Evolutionary conservation across 2,113 vertebrate species (phyloP), one percentile per base, ranked within the genome.

Genomic region (Zeus faber): DNA sequence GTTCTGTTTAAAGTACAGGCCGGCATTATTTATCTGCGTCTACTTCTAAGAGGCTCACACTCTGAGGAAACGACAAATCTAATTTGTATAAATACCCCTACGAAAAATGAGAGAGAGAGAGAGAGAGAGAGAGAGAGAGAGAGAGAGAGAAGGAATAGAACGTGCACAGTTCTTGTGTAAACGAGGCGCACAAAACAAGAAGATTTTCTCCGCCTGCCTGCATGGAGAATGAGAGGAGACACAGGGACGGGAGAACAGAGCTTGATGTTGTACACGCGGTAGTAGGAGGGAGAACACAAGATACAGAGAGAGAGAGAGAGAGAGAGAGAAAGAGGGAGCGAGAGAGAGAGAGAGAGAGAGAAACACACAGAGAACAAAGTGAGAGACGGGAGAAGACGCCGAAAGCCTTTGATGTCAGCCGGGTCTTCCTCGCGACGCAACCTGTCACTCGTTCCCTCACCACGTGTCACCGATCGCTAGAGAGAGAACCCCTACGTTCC

Each of bases 391-490:
- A 48, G 18, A n/a, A 21, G 16, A 23, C 6, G 14, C 22, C n/a
- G 3, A 33, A 65, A 46, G 44, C 49, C 44, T 73, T 73, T 82
- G 66, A 73, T 77, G 65, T 56, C 14, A 33, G 24, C 75, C 71
- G 56, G 18, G 55, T 65, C 66, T 45, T 53, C 58, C 43, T 52
- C 70, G 50, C 35, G 7, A 27, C 49, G 60, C 55, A 58, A 74
- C 67, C 58, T 79, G 69, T 70, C 81, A 76, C 71, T 54, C 48
- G 47, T 49, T 17, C 40, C 26, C 27, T 47, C 16, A 26, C 67
- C 70, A 61, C 62, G 61, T 47, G 41, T 48, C 55, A 5, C 13
- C 53, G n/a, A n/a, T n/a, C 62, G 62, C 71, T 60, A 66, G 67
- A 56, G 54, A 67, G 52, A 72, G 61, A 68, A 58, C 10, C 49